Percentiles rank a stretch among this genome's conserved stretches.
Evolutionary conservation across 2,113 vertebrate genomes (phyloP).

Genomic region (Tricholaema leucomelas): DNA sequence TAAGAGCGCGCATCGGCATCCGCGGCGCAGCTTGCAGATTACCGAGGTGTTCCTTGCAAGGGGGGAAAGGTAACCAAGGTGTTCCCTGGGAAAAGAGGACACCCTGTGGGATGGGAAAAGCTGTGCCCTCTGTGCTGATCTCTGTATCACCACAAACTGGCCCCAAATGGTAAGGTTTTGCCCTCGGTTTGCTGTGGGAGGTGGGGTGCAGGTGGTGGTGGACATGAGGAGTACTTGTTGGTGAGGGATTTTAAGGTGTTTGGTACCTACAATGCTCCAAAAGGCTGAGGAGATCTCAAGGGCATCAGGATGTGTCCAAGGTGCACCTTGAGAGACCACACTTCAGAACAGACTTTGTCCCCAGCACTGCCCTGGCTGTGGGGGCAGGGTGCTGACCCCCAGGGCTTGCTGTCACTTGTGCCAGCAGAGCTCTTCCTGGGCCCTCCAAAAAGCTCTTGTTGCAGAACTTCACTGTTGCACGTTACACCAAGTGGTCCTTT

Average conservation of each 20-base stretch:
- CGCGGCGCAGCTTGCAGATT: background rate
- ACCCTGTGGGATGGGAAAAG: background rate
- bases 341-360: background rate
- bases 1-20: fast-evolving
- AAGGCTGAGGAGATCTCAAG: background rate
- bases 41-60: too few species aligned
- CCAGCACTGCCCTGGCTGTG: background rate
- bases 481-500: background rate
- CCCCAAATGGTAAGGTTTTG: background rate
- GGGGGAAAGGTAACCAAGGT: too few species aligned
- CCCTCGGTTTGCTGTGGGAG: background rate
- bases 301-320: background rate
- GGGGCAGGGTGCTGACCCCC: background rate
- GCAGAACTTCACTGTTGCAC: background rate
- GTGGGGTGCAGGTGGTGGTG: background rate
- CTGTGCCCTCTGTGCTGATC: background rate
- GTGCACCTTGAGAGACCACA: background rate
- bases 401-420: background rate
- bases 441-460: background rate
- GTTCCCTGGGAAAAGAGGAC: background rate
- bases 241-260: background rate
- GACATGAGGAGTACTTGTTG: background rate
- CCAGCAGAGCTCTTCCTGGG: background rate
- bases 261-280: background rate
- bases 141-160: background rate